A percentile compares a stretch with the other conserved stretches of the same genome.
These are phyloP conservation scores for Empis livida DNA, from an alignment of 2,888 invertebrate genomes.

Conservation along the genomic window DNA sequence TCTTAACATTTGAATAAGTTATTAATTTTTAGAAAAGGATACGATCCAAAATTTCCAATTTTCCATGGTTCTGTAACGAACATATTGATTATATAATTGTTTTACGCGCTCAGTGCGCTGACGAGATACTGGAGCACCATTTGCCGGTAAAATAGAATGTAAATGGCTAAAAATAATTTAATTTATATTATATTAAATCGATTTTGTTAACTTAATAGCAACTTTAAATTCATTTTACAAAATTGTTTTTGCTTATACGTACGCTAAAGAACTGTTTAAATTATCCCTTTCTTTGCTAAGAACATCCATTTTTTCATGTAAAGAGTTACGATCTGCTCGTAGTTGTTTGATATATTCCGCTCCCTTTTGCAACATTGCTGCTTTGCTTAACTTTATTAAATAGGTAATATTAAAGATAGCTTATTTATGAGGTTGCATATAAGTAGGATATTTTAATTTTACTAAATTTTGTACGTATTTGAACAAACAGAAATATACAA, in stretches of 20 bases:
- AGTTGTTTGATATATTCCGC: slow-evolving; percentile 89
- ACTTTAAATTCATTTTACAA: too few species aligned
- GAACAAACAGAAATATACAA: too few species aligned
- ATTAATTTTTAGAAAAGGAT: slow-evolving; percentile 29
- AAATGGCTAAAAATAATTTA: slow-evolving; percentile 55
- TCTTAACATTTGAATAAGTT: too few species aligned
- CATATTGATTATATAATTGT: slow-evolving; percentile 88
- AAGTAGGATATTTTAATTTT: too few species aligned
- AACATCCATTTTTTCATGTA: slow-evolving; percentile 82
- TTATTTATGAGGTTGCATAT: neutral
- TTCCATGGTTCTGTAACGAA: slow-evolving; percentile 68
- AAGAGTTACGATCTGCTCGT: slow-evolving; percentile 68
- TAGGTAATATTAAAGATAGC: slow-evolving; percentile 1
- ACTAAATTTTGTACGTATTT: too few species aligned
- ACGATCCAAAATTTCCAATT: slow-evolving; percentile 99
- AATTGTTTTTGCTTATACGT: slow-evolving; percentile 16
- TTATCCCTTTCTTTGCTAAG: slow-evolving; percentile 80
- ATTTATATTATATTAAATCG: neutral
- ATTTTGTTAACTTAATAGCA: neutral
- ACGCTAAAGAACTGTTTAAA: slow-evolving; percentile 85
- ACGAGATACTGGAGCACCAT: slow-evolving; percentile 85
- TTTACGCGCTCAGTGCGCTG: slow-evolving; percentile 82
- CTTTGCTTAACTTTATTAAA: slow-evolving; percentile 64
- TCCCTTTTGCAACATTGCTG: slow-evolving; percentile 92
- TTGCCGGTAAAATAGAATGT: slow-evolving; percentile 88